phyloP scores from a whole-genome alignment of 2,888 invertebrate species.

The Embidobia sp. region DNA sequence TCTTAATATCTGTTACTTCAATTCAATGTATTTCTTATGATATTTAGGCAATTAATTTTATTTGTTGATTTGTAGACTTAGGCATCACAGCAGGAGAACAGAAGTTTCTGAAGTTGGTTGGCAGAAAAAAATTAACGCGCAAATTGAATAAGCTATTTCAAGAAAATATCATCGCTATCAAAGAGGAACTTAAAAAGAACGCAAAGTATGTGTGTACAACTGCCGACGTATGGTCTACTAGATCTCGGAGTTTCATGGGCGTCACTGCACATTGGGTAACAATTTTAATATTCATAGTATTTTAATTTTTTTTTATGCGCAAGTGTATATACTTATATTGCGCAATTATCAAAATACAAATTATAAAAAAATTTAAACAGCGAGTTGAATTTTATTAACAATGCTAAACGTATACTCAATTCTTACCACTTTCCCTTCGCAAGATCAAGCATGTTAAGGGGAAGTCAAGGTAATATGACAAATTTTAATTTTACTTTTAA shows the following conservation, averaged over 20 bases:
- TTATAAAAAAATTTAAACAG: no score
- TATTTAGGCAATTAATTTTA: no score
- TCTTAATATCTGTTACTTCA: no score
- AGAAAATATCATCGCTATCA: not conserved
- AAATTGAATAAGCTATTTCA: not conserved
- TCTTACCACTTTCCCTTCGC: no score
- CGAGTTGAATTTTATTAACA: no score
- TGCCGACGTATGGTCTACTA: slow-evolving; percentile 1
- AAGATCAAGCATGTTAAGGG: no score
- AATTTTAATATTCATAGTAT: not conserved
- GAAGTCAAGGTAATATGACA: no score
- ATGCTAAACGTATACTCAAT: no score
- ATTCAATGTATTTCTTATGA: no score
- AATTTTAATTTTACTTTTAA: no score
- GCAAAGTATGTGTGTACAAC: slow-evolving; percentile 6
- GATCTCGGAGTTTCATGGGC: slow-evolving; percentile 5
- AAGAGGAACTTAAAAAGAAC: not conserved
- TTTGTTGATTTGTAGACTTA: not conserved
- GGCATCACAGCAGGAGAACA: slow-evolving; percentile 8
- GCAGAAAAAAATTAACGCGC: slow-evolving; percentile 1
- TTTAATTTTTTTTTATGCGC: not conserved
- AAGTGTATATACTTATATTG: no score
- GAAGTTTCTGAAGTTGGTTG: not conserved
- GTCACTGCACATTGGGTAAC: slow-evolving; percentile 19
- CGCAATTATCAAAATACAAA: no score